A percentile compares a stretch with the other conserved stretches of the same genome.
Evolutionary conservation across 2,797 vertebrate species (phyloP).

Genomic region (Anisognathus igniventris): DNA sequence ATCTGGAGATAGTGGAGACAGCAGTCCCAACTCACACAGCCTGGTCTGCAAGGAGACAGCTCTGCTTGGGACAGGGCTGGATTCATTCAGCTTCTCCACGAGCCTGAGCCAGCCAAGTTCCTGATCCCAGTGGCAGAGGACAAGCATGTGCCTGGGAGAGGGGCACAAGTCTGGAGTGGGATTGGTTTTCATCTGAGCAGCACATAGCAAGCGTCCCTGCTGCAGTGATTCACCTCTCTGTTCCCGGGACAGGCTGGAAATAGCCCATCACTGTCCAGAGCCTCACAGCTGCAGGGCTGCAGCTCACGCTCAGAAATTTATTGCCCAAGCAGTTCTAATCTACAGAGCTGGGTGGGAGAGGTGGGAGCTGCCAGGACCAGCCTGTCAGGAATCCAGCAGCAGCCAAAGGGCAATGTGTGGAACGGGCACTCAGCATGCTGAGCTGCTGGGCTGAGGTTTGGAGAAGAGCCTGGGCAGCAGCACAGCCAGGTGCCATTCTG

Average conservation of each 20-base stretch:
- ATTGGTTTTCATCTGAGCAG: slow-evolving; percentile 69
- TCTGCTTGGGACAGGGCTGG: neutral
- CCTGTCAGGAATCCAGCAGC: neutral
- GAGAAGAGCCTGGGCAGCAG: neutral
- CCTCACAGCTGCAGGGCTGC: neutral
- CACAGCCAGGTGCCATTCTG: accelerated
- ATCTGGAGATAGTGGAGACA: neutral
- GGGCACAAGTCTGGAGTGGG: neutral
- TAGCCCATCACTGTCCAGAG: slow-evolving; percentile 34
- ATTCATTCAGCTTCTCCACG: slow-evolving; percentile 42
- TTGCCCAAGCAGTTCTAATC: neutral
- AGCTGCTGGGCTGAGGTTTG: neutral
- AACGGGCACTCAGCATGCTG: accelerated
- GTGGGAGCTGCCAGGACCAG: neutral
- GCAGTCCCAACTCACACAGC: accelerated
- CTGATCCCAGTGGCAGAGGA: neutral
- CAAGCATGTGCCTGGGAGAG: neutral
- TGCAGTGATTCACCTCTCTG: slow-evolving; percentile 31
- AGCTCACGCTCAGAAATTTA: neutral
- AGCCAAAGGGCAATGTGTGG: neutral
- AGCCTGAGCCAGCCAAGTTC: neutral
- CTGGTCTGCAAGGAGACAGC: neutral
- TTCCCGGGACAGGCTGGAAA: slow-evolving; percentile 58
- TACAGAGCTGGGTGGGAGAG: neutral
- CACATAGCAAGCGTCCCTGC: slow-evolving; percentile 52